Evolutionary conservation across 2,888 invertebrate species (phyloP).

Genomic region (Diaprepes abbreviatus): DNA sequence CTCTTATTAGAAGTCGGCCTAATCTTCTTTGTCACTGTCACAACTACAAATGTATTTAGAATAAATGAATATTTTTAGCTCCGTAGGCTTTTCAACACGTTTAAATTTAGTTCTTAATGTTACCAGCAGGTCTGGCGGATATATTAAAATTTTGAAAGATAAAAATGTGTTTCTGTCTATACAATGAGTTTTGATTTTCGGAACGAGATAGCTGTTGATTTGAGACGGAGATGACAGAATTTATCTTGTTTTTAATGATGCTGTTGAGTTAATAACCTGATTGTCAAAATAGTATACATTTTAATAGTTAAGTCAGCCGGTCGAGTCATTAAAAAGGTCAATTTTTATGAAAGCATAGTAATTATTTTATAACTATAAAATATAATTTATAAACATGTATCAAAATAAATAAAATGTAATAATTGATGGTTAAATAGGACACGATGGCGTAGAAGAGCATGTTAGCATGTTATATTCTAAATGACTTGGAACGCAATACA

Average conservation of each 20-base stretch:
- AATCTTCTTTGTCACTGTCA: slow-evolving; percentile 60
- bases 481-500: too few relatives aligned
- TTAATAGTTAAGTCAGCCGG: too few relatives aligned
- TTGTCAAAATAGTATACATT: slow-evolving; percentile 3
- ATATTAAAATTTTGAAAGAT: slow-evolving; percentile 25
- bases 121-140: slow-evolving; percentile 23
- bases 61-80: slow-evolving; percentile 58
- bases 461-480: too few relatives aligned
- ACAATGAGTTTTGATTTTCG: slow-evolving; percentile 20
- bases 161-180: slow-evolving; percentile 21
- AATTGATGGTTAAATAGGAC: too few relatives aligned
- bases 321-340: too few relatives aligned
- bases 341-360: too few relatives aligned
- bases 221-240: slow-evolving; percentile 6
- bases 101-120: slow-evolving; percentile 50
- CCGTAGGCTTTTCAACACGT: slow-evolving; percentile 55
- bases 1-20: slow-evolving; percentile 47
- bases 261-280: neutral
- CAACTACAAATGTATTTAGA: slow-evolving; percentile 58
- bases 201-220: slow-evolving; percentile 9
- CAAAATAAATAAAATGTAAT: too few relatives aligned
- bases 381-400: too few relatives aligned
- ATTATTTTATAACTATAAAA: too few relatives aligned
- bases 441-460: too few relatives aligned
- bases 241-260: slow-evolving; percentile 8